Conservation (phyloP, 2,888 invertebrate genomes). For the Apodemia mormo region DNA sequence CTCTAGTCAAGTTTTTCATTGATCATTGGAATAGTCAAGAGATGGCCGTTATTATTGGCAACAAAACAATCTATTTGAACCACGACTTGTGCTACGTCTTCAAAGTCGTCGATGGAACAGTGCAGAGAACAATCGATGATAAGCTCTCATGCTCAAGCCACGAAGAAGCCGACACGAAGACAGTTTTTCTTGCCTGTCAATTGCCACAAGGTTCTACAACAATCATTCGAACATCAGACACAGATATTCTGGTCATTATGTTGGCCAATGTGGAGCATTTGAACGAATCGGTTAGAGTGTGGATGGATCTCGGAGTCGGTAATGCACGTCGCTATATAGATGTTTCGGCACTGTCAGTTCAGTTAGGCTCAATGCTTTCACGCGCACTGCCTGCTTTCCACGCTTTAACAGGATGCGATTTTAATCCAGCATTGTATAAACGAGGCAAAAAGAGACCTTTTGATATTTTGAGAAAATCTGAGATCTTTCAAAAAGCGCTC, state of each 20-base stretch:
- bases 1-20: slow-evolving; percentile 40
- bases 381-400: slow-evolving; percentile 33
- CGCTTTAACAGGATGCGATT: slow-evolving; percentile 33
- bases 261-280: slow-evolving; percentile 34
- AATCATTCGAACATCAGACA: slow-evolving; percentile 35
- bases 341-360: slow-evolving; percentile 28
- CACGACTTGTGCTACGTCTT: slow-evolving; percentile 26
- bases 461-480: background rate
- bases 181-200: slow-evolving; percentile 33
- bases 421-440: slow-evolving; percentile 33
- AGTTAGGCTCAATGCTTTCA: slow-evolving; percentile 28
- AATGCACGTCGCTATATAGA: slow-evolving; percentile 29
- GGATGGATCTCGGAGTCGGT: slow-evolving; percentile 12
- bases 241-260: slow-evolving; percentile 42
- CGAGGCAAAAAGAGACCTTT: slow-evolving; percentile 16
- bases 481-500: background rate
- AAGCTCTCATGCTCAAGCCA: slow-evolving; percentile 37
- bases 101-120: no score
- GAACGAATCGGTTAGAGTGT: background rate
- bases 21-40: slow-evolving; percentile 37
- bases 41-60: slow-evolving; percentile 32
- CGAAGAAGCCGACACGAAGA: slow-evolving; percentile 41
- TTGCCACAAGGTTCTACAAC: slow-evolving; percentile 26
- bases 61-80: slow-evolving; percentile 26
- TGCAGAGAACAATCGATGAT: background rate